Evolutionary conservation across 2,888 invertebrate species (phyloP).

Genomic region (Agonum fuliginosum): DNA sequence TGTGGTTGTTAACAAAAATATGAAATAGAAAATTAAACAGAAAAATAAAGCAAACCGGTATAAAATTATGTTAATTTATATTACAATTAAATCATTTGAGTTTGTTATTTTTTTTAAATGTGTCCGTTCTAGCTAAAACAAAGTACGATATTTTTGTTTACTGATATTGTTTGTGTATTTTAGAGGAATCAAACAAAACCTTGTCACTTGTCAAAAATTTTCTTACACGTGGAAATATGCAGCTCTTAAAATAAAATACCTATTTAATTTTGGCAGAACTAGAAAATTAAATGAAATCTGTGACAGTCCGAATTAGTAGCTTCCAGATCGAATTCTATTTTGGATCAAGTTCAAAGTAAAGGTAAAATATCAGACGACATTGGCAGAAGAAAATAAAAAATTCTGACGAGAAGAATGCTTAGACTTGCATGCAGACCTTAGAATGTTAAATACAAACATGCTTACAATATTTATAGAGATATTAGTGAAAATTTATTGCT

Average conservation of each 20-base stretch:
- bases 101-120: too few relatives aligned
- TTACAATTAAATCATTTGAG: too few relatives aligned
- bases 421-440: conserved; percentile 1
- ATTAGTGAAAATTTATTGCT: conserved; percentile 29
- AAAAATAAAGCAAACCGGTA: too few relatives aligned
- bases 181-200: background rate
- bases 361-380: conserved; percentile 18
- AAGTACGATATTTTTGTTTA: too few relatives aligned
- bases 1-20: background rate
- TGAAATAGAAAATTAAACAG: too few relatives aligned
- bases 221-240: conserved; percentile 20
- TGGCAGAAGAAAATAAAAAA: conserved; percentile 13
- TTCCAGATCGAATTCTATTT: background rate
- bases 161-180: background rate
- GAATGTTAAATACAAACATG: conserved; percentile 1
- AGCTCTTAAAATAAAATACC: conserved; percentile 8
- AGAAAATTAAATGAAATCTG: background rate
- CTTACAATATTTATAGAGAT: conserved; percentile 21
- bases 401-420: background rate
- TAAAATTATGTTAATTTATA: too few relatives aligned
- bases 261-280: conserved; percentile 22
- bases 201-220: background rate
- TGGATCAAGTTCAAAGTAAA: conserved; percentile 37
- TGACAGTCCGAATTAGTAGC: background rate
- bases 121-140: too few relatives aligned